Evolutionary conservation across 2,888 invertebrate genomes (phyloP).

Genomic region (Heliconius aoede): DNA sequence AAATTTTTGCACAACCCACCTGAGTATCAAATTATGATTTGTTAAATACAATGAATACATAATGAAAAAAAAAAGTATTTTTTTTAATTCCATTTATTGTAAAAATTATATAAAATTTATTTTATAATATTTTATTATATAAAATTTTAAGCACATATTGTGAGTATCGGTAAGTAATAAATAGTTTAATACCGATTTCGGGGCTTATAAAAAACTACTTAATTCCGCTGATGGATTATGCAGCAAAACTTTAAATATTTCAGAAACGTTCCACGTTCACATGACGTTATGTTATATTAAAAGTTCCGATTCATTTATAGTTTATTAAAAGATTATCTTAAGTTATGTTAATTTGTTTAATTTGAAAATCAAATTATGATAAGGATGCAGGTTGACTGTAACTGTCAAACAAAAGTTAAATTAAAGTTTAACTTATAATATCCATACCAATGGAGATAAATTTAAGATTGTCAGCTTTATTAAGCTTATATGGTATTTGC

Average conservation of each 20-base stretch:
- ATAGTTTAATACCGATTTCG: slow-evolving; percentile 15
- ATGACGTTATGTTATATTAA: neutral
- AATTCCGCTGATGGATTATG: slow-evolving; percentile 3
- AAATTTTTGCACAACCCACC: no score
- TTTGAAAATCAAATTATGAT: neutral
- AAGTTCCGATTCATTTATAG: neutral
- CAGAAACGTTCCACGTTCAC: neutral
- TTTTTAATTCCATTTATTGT: no score
- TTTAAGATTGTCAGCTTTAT: no score
- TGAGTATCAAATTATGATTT: no score
- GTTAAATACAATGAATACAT: no score
- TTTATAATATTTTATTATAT: neutral
- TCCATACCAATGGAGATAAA: no score
- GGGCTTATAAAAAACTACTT: slow-evolving; percentile 22
- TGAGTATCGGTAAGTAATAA: neutral
- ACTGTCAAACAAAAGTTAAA: no score
- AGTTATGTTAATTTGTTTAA: neutral
- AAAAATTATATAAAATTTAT: no score
- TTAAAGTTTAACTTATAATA: no score
- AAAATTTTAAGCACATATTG: neutral
- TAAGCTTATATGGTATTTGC: no score
- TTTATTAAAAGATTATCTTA: neutral
- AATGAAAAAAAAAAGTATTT: no score
- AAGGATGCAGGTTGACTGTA: neutral
- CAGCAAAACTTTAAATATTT: slow-evolving; percentile 18